Evolutionary conservation across 2,888 invertebrate species (phyloP).

Genomic region (Heliconius hortense): DNA sequence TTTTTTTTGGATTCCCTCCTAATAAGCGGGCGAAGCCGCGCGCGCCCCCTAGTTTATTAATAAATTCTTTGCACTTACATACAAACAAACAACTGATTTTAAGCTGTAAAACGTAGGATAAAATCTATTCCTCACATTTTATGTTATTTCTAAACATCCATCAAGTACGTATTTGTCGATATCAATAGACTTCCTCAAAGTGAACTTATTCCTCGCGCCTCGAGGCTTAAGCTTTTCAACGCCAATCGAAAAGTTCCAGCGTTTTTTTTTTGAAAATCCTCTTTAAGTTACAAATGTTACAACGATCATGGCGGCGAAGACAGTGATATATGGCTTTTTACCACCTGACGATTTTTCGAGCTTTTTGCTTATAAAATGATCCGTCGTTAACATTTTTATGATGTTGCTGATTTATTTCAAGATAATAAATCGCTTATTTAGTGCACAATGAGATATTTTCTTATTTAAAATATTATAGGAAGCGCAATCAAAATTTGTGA

Average conservation of each 20-base stretch:
- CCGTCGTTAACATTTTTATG: background rate
- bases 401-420: background rate
- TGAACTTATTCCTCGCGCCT: slow-evolving; percentile 7
- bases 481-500: too few species aligned
- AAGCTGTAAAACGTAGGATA: background rate
- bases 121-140: background rate
- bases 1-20: too few species aligned
- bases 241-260: slow-evolving; percentile 19
- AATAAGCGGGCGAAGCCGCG: too few species aligned
- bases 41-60: too few species aligned
- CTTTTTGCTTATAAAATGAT: background rate
- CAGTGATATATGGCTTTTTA: slow-evolving; percentile 16
- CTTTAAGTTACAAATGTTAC: slow-evolving; percentile 22
- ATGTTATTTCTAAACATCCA: slow-evolving; percentile 1
- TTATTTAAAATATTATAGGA: too few species aligned
- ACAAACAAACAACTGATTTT: background rate
- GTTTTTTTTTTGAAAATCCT: slow-evolving; percentile 9
- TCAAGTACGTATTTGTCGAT: slow-evolving; percentile 11
- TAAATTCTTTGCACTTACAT: too few species aligned
- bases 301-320: slow-evolving; percentile 2
- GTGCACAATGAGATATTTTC: background rate
- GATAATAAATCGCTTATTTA: background rate
- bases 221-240: slow-evolving; percentile 21
- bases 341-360: slow-evolving; percentile 1
- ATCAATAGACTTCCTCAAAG: slow-evolving; percentile 3